Evolutionary conservation across 1,140 invertebrate species (phyloP), one percentile per base, ranked within the genome.

Genomic region (Tetraneura akinire): DNA sequence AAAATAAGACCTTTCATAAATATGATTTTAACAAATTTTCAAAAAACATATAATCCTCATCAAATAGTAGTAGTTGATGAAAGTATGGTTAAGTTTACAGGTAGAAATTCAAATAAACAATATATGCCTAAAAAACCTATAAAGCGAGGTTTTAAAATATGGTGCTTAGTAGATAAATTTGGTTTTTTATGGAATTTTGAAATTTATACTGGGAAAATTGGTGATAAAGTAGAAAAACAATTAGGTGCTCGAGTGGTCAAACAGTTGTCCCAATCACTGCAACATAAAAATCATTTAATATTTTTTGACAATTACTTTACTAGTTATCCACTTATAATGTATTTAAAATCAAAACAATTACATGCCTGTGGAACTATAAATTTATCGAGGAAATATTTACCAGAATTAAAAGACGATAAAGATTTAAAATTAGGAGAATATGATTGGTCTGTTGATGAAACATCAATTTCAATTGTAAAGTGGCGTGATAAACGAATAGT

Each of bases 121-220:
- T 85, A 85, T 80, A 26, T 84, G 32, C 85, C 84, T 18, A 32
- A 84, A 47, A 85, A 85, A 80, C 84, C 84, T 4, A 84, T 83
- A 21, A 85, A 86, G 82, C 45, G 83, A 80, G 85, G 85, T 23
- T 84, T 85, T 60, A 85, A 85, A 82, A 81, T 85, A 21, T 85
- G 84, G 83, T 51, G 82, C 29, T 45, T 82, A 55, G 82, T 82
- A 62, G 84, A 85, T 80, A 55, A 84, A 62, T 23, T 81, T 68
- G 83, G 84, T 13, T 84, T 83, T 76, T 80, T 49, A 26, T 85
- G 84, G 81, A 84, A 84, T 68, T 64, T 83, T 16, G 82, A 84
- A 62, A 80, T 84, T 47, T 84, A 84, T 66, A 21, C 76, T 68
- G 84, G 83, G 57, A 83, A 82, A 82, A 81, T 83, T 81, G 37